A percentile compares a stretch with the other conserved stretches of the same genome.
Evolutionary conservation across 2,888 invertebrate genomes (phyloP).

Genomic region (Plebejus melissa): DNA sequence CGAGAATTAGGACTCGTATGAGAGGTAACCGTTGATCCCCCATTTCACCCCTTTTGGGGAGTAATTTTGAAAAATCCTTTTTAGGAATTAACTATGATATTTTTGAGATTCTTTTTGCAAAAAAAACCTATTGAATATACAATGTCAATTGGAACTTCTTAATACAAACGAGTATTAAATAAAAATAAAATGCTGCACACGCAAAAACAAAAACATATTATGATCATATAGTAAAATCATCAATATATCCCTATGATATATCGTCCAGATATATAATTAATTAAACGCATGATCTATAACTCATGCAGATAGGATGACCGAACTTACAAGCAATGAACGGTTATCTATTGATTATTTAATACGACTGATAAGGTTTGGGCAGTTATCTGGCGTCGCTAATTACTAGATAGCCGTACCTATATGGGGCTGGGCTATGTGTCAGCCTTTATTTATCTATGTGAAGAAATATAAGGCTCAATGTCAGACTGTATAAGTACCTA

Average conservation of each 20-base stretch:
- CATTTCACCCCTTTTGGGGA: too few species aligned
- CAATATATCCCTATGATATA: background rate
- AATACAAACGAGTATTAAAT: background rate
- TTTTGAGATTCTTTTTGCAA: background rate
- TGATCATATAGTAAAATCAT: background rate
- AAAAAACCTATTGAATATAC: too few species aligned
- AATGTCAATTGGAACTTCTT: too few species aligned
- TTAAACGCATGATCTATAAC: constrained; percentile 15
- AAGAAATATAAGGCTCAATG: too few species aligned
- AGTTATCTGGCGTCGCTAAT: constrained; percentile 72
- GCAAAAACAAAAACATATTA: background rate
- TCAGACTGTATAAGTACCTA: too few species aligned
- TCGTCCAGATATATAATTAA: background rate
- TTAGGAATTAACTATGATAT: background rate
- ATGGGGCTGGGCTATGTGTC: constrained; percentile 52
- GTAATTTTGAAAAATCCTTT: too few species aligned
- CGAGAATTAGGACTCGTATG: background rate
- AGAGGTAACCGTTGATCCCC: too few species aligned
- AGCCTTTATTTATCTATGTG: background rate
- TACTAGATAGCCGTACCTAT: constrained; percentile 69
- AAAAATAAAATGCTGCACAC: background rate
- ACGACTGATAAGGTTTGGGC: constrained; percentile 72
- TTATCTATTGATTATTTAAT: constrained; percentile 78
- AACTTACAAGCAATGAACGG: constrained; percentile 63
- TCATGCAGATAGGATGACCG: constrained; percentile 17